Evolutionary conservation across 2,797 vertebrate genomes (phyloP), one percentile per base, ranked within the genome.

Genomic region (Triplophysa yarkandensis): DNA sequence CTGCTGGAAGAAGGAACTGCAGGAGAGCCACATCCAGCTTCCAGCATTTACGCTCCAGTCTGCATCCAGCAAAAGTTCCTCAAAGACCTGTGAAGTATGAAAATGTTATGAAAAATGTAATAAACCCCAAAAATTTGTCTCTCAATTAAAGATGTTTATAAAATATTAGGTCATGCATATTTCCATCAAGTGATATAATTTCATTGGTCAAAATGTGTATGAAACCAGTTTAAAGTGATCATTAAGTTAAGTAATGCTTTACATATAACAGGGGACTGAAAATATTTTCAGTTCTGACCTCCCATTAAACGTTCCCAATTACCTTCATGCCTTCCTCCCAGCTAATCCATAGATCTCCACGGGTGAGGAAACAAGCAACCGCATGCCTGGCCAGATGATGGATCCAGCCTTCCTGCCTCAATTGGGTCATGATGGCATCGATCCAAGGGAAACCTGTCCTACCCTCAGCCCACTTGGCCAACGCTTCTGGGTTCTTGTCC

Each of bases 11-110:
- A 99, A 98, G 23, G 97, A 97, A 83, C 97, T 98, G 85, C 96
- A 99, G 81, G 96, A 98, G 0, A 99, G 92, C 97, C 97, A 99
- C 96, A 99, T 99, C 97, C 96, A 98, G 89, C 95, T 98, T 71
- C 97, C 97, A 21, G 97, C 96, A 48, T 99, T 99, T 58, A 98
- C 95, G 36, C 96, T 98, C 96, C 96, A 98, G 84, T 99, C 97
- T 1, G 97, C 96, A 14, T 98, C 96, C 80, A 99, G 92, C 80
- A 98, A 86, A 80, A 98, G 92, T 87, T 98, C 96, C 91, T 98
- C 97, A 76, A 98, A 99, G 76, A 99, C 96, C 96, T 98, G 77
- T 46, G 46, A 65, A 5, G 39, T n/a, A n/a, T n/a, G n/a, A n/a
- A n/a, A n/a, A n/a, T n/a, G n/a, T n/a, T n/a, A n/a, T n/a, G n/a